Percentiles rank a stretch among this genome's conserved stretches.
Conservation (phyloP, 2,888 invertebrate species). For the Euzophera pinguis region DNA sequence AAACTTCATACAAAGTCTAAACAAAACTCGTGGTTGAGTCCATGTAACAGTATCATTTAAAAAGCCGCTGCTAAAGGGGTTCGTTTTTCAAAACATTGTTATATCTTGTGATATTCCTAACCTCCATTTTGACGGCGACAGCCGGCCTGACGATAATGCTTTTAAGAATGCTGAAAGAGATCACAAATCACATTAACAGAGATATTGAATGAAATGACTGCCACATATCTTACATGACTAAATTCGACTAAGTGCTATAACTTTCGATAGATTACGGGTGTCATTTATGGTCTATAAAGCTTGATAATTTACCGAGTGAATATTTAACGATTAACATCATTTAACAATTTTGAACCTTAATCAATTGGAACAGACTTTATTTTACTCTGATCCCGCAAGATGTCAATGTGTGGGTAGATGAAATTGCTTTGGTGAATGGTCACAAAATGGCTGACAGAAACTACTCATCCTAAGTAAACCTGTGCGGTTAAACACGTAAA, state of each 20-base stretch:
- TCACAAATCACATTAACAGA: neutral
- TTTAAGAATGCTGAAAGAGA: too few relatives aligned
- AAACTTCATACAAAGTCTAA: too few relatives aligned
- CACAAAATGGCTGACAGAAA: constrained; percentile 44
- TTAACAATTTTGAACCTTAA: neutral
- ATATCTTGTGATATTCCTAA: too few relatives aligned
- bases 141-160: too few relatives aligned
- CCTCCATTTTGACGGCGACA: too few relatives aligned
- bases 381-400: neutral
- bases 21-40: too few relatives aligned
- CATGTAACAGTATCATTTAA: too few relatives aligned
- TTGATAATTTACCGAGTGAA: constrained; percentile 11
- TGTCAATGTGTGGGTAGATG: neutral
- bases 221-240: constrained; percentile 6
- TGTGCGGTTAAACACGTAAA: constrained; percentile 41
- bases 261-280: constrained; percentile 9
- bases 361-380: neutral
- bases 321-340: constrained; percentile 1
- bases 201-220: neutral
- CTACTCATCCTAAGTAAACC: constrained; percentile 59
- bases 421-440: constrained; percentile 31
- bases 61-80: too few relatives aligned
- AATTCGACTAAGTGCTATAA: constrained; percentile 8
- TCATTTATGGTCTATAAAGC: constrained; percentile 9
- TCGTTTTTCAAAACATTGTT: too few relatives aligned